These are phyloP conservation scores for Hemichromis elongatus DNA, from an alignment of 2,113 vertebrate species.

Conservation along the genomic window DNA sequence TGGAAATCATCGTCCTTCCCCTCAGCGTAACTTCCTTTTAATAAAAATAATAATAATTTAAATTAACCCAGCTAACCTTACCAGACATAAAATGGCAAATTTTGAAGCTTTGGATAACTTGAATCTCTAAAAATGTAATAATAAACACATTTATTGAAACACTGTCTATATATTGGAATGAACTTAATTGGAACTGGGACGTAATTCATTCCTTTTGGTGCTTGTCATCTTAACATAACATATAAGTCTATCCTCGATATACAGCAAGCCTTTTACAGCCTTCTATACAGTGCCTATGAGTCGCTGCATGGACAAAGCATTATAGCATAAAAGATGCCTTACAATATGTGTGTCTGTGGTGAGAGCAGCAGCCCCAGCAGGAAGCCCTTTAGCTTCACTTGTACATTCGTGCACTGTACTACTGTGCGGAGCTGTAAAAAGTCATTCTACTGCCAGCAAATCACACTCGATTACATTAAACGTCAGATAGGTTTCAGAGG, in stretches of 20 bases:
- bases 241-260: neutral
- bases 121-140: neutral
- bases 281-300: too few relatives aligned
- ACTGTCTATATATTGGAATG: neutral
- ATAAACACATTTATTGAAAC: neutral
- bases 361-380: neutral
- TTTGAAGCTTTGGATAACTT: neutral
- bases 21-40: too few relatives aligned
- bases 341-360: neutral
- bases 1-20: too few relatives aligned
- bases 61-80: neutral
- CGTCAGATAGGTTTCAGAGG: neutral
- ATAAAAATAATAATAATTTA: neutral
- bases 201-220: neutral
- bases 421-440: neutral
- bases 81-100: neutral
- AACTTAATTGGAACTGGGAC: neutral
- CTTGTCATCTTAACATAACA: neutral
- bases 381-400: neutral
- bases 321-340: neutral
- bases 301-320: neutral
- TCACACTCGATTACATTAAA: neutral
- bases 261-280: neutral
- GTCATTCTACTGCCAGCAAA: neutral
- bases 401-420: neutral